Conservation (phyloP, 2,888 invertebrate species). For the Xanthorhoe designata region DNA sequence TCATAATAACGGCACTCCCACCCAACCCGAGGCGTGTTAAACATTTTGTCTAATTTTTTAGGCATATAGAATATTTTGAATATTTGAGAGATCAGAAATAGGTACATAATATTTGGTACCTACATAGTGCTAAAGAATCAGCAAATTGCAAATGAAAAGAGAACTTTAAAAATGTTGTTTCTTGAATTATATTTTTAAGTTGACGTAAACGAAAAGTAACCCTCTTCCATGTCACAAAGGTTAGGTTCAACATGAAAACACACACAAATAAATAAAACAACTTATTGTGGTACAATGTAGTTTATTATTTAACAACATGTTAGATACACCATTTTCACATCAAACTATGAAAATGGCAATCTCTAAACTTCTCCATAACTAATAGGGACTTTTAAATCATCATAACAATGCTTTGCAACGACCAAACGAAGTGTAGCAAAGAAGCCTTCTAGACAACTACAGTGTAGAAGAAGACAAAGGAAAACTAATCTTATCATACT, state of each 20-base stretch:
- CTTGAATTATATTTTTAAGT: no score
- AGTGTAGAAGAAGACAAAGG: slow-evolving; percentile 50
- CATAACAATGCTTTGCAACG: slow-evolving; percentile 77
- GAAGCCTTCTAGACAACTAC: slow-evolving; percentile 71
- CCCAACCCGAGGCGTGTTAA: no score
- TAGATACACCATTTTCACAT: slow-evolving; percentile 83
- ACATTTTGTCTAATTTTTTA: no score
- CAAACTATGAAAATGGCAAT: slow-evolving; percentile 81
- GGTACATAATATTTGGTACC: no score
- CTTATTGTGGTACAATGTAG: slow-evolving; percentile 88
- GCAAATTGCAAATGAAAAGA: no score
- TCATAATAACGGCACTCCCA: no score
- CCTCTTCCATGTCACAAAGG: not conserved
- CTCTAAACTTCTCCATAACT: slow-evolving; percentile 84
- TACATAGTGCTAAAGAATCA: no score
- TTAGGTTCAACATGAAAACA: not conserved
- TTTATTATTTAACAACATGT: slow-evolving; percentile 88
- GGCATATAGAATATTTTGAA: no score
- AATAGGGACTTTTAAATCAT: slow-evolving; percentile 78
- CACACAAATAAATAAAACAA: slow-evolving; percentile 56
- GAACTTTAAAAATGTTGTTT: no score
- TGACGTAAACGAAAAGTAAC: no score
- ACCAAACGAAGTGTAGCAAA: slow-evolving; percentile 64
- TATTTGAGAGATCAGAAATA: no score
- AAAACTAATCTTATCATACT: slow-evolving; percentile 51